These are phyloP conservation scores for Drosophila paucipuncta DNA, from an alignment of 2,888 invertebrate genomes.

Conservation along the genomic window DNA sequence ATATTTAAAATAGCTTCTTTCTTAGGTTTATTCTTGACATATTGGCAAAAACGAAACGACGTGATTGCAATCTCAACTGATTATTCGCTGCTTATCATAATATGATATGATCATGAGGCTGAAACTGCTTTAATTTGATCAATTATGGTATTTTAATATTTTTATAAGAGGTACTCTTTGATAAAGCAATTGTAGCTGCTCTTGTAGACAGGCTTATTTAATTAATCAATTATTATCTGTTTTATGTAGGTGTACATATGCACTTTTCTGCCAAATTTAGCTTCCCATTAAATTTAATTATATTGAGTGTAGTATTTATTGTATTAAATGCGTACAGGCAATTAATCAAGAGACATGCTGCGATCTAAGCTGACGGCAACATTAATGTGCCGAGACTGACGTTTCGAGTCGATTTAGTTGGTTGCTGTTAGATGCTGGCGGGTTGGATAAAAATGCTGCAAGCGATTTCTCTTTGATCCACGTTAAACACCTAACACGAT, in stretches of 20 bases:
- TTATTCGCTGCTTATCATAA: background rate
- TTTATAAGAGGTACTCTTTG: background rate
- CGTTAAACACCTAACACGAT: constrained; percentile 72
- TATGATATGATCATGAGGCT: background rate
- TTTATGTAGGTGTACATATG: background rate
- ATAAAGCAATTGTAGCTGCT: background rate
- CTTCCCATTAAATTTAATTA: background rate
- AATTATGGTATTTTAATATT: background rate
- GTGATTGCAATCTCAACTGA: background rate
- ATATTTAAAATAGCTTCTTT: background rate
- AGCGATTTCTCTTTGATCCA: constrained; percentile 72
- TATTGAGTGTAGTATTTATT: background rate
- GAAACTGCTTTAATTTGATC: background rate
- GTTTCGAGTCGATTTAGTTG: constrained; percentile 21
- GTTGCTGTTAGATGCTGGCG: background rate
- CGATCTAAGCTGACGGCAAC: constrained; percentile 54
- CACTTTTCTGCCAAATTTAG: background rate
- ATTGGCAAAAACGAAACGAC: background rate
- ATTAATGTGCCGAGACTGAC: constrained; percentile 45
- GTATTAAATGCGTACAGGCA: constrained; percentile 3
- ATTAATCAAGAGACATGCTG: constrained; percentile 17
- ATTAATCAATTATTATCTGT: background rate
- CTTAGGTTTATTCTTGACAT: background rate
- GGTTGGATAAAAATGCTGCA: constrained; percentile 29
- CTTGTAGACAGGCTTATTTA: background rate